Evolutionary conservation across 2,797 vertebrate species (phyloP).

Genomic region (Antennarius maculatus): DNA sequence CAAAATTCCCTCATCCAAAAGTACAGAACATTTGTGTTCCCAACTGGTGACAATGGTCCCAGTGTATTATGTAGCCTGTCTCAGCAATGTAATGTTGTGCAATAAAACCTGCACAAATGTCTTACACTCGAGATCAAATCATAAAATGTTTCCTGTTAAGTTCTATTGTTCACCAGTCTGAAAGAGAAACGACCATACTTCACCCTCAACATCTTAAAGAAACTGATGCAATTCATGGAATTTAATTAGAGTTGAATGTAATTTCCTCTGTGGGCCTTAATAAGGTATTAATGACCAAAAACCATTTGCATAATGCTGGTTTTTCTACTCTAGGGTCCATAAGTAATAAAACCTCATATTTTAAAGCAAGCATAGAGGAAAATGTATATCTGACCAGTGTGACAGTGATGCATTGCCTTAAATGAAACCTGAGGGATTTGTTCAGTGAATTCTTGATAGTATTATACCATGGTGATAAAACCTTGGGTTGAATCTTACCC

Average conservation of each 20-base stretch:
- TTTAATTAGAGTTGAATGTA: conserved; percentile 74
- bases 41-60: conserved; percentile 48
- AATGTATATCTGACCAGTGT: conserved; percentile 30
- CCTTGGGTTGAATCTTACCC: conserved; percentile 35
- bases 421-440: conserved; percentile 51
- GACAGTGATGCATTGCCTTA: conserved; percentile 74
- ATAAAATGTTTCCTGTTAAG: conserved; percentile 48
- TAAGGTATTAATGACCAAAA: conserved; percentile 76
- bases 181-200: conserved; percentile 53
- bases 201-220: conserved; percentile 41
- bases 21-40: conserved; percentile 56
- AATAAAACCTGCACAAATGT: conserved; percentile 50
- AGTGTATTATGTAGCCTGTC: conserved; percentile 36
- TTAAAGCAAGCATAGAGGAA: conserved; percentile 59
- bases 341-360: conserved; percentile 58
- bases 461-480: conserved; percentile 31
- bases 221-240: conserved; percentile 61
- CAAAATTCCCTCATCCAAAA: conserved; percentile 35
- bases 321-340: conserved; percentile 51
- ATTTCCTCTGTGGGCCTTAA: conserved; percentile 75
- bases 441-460: conserved; percentile 45
- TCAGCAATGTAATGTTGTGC: conserved; percentile 34
- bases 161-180: conserved; percentile 42
- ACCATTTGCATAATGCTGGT: conserved; percentile 48
- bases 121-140: conserved; percentile 43